Conservation (phyloP, 2,888 invertebrate species). For the Cerastis leucographa region DNA sequence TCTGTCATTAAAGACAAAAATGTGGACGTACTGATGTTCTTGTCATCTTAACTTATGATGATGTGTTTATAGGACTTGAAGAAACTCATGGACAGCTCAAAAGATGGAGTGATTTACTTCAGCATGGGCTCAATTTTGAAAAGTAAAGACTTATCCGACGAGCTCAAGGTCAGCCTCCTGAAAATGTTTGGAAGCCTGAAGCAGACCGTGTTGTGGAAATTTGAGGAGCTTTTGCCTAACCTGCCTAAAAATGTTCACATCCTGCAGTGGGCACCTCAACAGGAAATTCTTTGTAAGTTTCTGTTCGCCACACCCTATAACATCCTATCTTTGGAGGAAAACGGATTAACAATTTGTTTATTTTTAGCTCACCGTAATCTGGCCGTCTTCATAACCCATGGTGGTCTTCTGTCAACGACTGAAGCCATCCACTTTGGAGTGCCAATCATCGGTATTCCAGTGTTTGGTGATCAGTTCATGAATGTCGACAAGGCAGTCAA, state of each 20-base stretch:
- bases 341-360: no score
- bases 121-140: conserved; percentile 86
- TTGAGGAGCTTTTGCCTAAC: conserved; percentile 77
- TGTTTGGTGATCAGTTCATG: conserved; percentile 74
- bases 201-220: conserved; percentile 88
- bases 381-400: conserved; percentile 75
- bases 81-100: conserved; percentile 81
- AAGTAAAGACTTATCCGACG: conserved; percentile 78
- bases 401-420: conserved; percentile 75
- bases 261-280: conserved; percentile 84
- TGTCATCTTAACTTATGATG: not conserved
- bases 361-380: conserved; percentile 74
- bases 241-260: conserved; percentile 83
- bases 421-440: conserved; percentile 75
- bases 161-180: conserved; percentile 75
- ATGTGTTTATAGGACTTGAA: conserved; percentile 77
- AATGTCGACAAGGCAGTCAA: conserved; percentile 70
- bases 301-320: fast-evolving
- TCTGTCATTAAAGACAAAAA: not conserved
- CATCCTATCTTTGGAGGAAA: not conserved
- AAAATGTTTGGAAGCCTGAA: conserved; percentile 83
- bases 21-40: not conserved
- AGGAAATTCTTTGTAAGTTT: conserved; percentile 53
- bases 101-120: conserved; percentile 87
- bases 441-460: conserved; percentile 77